Evolutionary conservation across 37 sponge, comb jelly and placozoan genomes (phyloP).

Genomic region (Dysidea cf. avara): DNA sequence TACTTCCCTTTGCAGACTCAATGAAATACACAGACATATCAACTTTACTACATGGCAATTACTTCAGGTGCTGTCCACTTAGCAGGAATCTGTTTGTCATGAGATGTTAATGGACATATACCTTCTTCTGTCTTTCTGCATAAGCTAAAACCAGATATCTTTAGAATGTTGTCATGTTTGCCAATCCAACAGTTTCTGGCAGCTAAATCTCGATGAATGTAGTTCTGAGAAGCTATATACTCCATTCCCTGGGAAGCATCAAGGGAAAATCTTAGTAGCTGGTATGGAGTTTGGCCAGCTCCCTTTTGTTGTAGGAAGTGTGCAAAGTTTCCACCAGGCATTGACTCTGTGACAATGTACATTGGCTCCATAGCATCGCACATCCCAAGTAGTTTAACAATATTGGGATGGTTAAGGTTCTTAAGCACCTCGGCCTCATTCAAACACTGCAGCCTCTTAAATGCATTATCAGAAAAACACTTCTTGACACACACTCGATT

Average conservation of each 20-base stretch:
- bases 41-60: too few species aligned
- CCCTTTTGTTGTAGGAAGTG: conserved; percentile 67
- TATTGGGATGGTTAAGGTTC: conserved; percentile 90
- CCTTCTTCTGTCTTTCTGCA: conserved; percentile 78
- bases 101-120: conserved; percentile 44
- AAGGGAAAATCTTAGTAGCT: conserved; percentile 49
- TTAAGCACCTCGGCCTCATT: conserved; percentile 89
- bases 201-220: conserved; percentile 89
- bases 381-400: conserved; percentile 86
- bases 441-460: conserved; percentile 80
- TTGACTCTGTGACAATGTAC: conserved; percentile 92
- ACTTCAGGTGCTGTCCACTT: conserved; percentile 98
- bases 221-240: conserved; percentile 72
- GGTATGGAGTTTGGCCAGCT: conserved; percentile 50
- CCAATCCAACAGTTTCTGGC: conserved; percentile 89
- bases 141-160: conserved; percentile 93
- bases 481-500: conserved; percentile 78
- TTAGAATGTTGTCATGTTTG: conserved; percentile 47
- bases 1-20: too few species aligned
- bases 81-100: conserved; percentile 77
- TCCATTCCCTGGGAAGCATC: conserved; percentile 77
- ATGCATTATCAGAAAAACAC: conserved; percentile 71
- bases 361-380: conserved; percentile 80
- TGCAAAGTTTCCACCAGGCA: conserved; percentile 85
- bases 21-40: too few species aligned